A percentile compares a stretch with the other conserved stretches of the same genome.
phyloP scores from a whole-genome alignment of 2,888 invertebrate genomes.

The Dryobota labecula region DNA sequence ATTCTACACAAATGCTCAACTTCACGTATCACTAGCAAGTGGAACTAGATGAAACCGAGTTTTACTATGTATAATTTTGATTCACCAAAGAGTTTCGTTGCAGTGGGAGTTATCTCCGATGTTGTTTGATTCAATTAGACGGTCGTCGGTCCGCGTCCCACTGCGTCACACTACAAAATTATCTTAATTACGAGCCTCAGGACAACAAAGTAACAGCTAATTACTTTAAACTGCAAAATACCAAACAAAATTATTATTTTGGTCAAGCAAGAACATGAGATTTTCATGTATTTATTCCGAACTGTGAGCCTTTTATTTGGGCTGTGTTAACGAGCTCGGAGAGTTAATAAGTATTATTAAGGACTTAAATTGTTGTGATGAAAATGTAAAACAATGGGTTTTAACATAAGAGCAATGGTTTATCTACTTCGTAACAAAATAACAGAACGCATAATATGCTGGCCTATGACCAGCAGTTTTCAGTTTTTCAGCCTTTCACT shows the following conservation, averaged over 20 bases:
- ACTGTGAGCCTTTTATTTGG: conserved; percentile 38
- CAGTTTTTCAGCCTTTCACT: background rate
- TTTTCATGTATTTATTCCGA: conserved; percentile 22
- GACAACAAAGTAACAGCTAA: conserved; percentile 75
- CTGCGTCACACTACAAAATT: conserved; percentile 77
- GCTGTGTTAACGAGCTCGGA: conserved; percentile 37
- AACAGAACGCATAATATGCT: background rate
- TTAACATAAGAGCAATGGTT: conserved; percentile 2
- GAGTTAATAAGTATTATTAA: conserved; percentile 53
- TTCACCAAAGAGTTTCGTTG: conserved; percentile 71
- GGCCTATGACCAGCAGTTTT: background rate
- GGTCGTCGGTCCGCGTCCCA: conserved; percentile 61
- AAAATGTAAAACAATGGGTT: conserved; percentile 38
- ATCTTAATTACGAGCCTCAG: conserved; percentile 77
- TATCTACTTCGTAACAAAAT: conserved; percentile 17
- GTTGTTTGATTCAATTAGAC: conserved; percentile 80
- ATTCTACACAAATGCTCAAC: conserved; percentile 29
- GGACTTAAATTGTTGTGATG: conserved; percentile 36
- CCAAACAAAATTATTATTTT: conserved; percentile 54
- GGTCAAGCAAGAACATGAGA: conserved; percentile 18
- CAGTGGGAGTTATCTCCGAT: conserved; percentile 75
- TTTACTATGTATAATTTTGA: conserved; percentile 35
- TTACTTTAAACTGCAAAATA: conserved; percentile 76
- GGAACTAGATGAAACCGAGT: conserved; percentile 26
- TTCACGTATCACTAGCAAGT: conserved; percentile 31